Conservation (phyloP, 1,140 invertebrate genomes). For the Drosophila tristis region DNA sequence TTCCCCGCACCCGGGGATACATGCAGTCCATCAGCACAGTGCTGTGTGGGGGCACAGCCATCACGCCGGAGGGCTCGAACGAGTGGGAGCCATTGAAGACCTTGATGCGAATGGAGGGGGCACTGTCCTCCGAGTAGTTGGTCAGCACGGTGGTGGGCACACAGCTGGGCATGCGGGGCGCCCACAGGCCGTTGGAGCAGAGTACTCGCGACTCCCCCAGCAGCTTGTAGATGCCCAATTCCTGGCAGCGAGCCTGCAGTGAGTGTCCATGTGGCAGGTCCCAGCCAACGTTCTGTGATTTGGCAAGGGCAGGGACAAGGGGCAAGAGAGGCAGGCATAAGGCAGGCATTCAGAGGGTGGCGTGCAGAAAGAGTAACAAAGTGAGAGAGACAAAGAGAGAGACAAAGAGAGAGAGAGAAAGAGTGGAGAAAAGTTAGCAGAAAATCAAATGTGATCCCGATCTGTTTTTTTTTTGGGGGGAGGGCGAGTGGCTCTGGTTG, state of each 20-base stretch:
- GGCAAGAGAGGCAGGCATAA: slow-evolving; percentile 7
- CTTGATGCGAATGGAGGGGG: slow-evolving; percentile 92
- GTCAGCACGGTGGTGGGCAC: slow-evolving; percentile 92
- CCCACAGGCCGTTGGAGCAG: slow-evolving; percentile 93
- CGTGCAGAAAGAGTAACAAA: neutral
- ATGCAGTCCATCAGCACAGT: slow-evolving; percentile 94
- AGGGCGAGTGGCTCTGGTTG: neutral
- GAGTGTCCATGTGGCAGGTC: slow-evolving; percentile 88
- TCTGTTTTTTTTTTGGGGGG: neutral
- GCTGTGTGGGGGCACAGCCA: slow-evolving; percentile 92
- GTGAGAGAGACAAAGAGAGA: slow-evolving; percentile 15
- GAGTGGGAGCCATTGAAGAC: slow-evolving; percentile 92
- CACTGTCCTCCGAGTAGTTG: slow-evolving; percentile 93
- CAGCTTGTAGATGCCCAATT: slow-evolving; percentile 93
- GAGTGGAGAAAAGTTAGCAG: slow-evolving; percentile 51
- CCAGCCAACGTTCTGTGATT: slow-evolving; percentile 80
- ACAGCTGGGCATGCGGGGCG: slow-evolving; percentile 89
- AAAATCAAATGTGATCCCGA: slow-evolving; percentile 34
- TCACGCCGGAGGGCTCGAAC: slow-evolving; percentile 90
- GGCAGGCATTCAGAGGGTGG: slow-evolving; percentile 4
- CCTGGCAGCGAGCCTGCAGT: slow-evolving; percentile 89
- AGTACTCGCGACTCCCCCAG: slow-evolving; percentile 88
- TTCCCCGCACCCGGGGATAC: slow-evolving; percentile 89
- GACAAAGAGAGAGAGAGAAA: slow-evolving; percentile 30
- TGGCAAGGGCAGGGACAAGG: slow-evolving; percentile 9